These are phyloP conservation scores for Ameiurus melas DNA, from an alignment of 2,113 vertebrate species.

Conservation along the genomic window DNA sequence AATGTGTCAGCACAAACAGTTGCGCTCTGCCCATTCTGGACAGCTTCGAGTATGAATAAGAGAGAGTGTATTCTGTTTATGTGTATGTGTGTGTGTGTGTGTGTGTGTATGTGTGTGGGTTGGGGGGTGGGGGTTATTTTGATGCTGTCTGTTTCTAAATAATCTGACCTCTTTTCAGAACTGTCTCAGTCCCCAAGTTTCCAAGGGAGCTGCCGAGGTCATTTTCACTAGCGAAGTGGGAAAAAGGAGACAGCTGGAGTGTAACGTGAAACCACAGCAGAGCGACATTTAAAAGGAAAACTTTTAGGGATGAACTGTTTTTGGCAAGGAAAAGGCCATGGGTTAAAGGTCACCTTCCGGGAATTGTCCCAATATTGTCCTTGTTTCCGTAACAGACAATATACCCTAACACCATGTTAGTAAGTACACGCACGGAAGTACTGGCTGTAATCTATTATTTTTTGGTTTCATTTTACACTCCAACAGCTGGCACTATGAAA, in stretches of 20 bases:
- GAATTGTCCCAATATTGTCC: constrained; percentile 55
- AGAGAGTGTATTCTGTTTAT: not conserved
- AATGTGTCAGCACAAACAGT: constrained; percentile 53
- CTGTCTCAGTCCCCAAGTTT: constrained; percentile 53
- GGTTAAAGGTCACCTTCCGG: constrained; percentile 55
- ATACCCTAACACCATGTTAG: constrained; percentile 26
- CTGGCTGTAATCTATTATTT: constrained; percentile 13
- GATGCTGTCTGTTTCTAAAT: constrained; percentile 57
- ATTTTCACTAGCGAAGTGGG: constrained; percentile 52
- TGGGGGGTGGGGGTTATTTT: not conserved
- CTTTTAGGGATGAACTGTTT: constrained; percentile 56
- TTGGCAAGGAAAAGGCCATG: constrained; percentile 50
- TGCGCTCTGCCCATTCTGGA: constrained; percentile 50
- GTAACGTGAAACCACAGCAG: constrained; percentile 51
- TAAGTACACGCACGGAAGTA: not conserved
- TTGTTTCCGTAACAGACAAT: constrained; percentile 58
- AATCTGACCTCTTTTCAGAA: constrained; percentile 59
- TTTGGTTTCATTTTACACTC: not conserved
- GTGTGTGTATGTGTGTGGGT: constrained; percentile 34
- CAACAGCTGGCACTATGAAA: not conserved
- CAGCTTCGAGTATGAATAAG: constrained; percentile 43
- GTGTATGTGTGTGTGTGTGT: constrained; percentile 27
- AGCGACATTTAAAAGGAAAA: constrained; percentile 56
- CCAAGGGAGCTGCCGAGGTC: constrained; percentile 52
- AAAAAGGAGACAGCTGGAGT: constrained; percentile 58